Conservation (phyloP, 2,888 invertebrate genomes). For the Ecliptopera silaceata region DNA sequence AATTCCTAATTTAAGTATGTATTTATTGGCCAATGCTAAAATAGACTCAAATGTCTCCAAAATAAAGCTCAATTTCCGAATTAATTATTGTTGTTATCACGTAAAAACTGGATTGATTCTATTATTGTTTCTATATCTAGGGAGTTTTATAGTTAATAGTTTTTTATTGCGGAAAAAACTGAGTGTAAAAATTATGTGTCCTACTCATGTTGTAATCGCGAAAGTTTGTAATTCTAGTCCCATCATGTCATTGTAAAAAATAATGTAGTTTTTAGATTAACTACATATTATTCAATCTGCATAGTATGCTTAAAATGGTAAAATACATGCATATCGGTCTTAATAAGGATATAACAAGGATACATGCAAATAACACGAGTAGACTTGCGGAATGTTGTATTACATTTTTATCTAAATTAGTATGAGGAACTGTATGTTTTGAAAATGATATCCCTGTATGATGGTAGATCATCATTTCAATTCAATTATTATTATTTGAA, state of each 20-base stretch:
- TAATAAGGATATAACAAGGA: conserved; percentile 2
- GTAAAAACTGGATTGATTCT: background rate
- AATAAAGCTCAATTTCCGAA: background rate
- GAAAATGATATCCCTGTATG: background rate
- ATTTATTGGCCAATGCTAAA: background rate
- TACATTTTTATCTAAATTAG: conserved; percentile 5
- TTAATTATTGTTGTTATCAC: background rate
- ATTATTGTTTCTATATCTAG: background rate
- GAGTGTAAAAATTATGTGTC: background rate
- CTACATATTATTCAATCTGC: too few relatives aligned
- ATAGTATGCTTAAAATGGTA: background rate
- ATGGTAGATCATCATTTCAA: too few relatives aligned
- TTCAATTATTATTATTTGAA: too few relatives aligned
- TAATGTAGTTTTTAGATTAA: too few relatives aligned
- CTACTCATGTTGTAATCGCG: too few relatives aligned
- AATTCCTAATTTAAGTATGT: background rate
- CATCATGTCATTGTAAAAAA: too few relatives aligned
- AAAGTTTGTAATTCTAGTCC: too few relatives aligned
- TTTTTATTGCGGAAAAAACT: conserved; percentile 5
- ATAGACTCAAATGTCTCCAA: background rate
- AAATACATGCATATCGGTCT: background rate
- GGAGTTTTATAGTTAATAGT: background rate
- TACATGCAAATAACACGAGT: conserved; percentile 3
- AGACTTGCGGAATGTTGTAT: conserved; percentile 11
- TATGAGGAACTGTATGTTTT: conserved; percentile 1